Conservation (phyloP, 1,140 invertebrate species). For the Penaeus chinensis region DNA sequence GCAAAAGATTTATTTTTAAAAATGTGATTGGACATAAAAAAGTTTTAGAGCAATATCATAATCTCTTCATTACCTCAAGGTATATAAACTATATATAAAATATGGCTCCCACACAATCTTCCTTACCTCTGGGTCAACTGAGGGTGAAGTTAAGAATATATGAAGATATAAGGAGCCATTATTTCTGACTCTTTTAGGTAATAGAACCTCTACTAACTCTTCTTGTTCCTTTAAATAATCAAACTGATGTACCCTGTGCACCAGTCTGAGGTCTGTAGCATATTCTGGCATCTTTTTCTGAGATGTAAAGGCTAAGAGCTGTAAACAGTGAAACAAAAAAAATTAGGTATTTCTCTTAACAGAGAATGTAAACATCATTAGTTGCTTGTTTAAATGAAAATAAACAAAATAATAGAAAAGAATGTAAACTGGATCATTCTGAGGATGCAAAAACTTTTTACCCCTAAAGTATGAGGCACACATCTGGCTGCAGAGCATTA, state of each 20-base stretch:
- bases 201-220: slow-evolving; percentile 72
- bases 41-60: too few species aligned
- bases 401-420: too few species aligned
- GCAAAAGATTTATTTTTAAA: slow-evolving; percentile 71
- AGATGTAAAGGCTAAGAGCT: slow-evolving; percentile 38
- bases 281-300: slow-evolving; percentile 43
- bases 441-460: too few species aligned
- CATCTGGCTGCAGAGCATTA: too few species aligned
- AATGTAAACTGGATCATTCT: too few species aligned
- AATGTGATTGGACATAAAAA: too few species aligned
- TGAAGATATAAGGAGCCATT: slow-evolving; percentile 83
- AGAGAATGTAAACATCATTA: too few species aligned
- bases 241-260: slow-evolving; percentile 28
- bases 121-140: slow-evolving; percentile 33
- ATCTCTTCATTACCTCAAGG: slow-evolving; percentile 33
- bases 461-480: too few species aligned
- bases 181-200: slow-evolving; percentile 78
- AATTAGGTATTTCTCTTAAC: slow-evolving; percentile 70
- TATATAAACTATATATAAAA: neutral
- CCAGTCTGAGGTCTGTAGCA: slow-evolving; percentile 20
- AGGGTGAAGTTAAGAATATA: slow-evolving; percentile 64
- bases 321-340: slow-evolving; percentile 68
- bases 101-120: slow-evolving; percentile 32
- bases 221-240: slow-evolving; percentile 66
- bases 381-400: too few species aligned